A percentile compares a stretch with the other conserved stretches of the same genome.
Evolutionary conservation across 2,888 invertebrate species (phyloP).

Genomic region (Pseudococcus viburni): DNA sequence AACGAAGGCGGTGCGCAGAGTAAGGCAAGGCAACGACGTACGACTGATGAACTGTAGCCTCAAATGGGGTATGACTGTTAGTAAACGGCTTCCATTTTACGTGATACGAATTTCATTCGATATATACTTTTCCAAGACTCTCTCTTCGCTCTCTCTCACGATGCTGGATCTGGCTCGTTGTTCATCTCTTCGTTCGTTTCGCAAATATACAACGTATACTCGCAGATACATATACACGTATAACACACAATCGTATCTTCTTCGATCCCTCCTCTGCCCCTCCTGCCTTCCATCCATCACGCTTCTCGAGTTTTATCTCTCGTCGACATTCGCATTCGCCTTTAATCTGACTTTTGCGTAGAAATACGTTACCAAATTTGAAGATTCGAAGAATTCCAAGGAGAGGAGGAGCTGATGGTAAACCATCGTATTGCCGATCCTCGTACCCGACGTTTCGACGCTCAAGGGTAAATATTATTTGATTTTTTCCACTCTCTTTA

Average conservation of each 20-base stretch:
- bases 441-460: not conserved
- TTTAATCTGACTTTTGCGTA: slow-evolving; percentile 42
- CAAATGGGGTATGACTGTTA: slow-evolving; percentile 66
- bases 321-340: not conserved
- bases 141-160: not conserved
- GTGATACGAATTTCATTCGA: slow-evolving; percentile 64
- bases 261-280: not conserved
- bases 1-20: not conserved
- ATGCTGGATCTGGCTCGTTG: not conserved
- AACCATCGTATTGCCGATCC: not conserved
- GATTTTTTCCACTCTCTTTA: slow-evolving; percentile 5
- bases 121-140: slow-evolving; percentile 14
- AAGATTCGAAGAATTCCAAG: not conserved
- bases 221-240: not conserved
- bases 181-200: slow-evolving; percentile 2
- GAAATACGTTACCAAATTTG: not conserved
- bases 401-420: not conserved
- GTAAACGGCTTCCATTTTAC: slow-evolving; percentile 65
- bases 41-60: slow-evolving; percentile 65
- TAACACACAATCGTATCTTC: slow-evolving; percentile 17
- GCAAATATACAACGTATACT: not conserved
- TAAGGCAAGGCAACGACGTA: slow-evolving; percentile 6
- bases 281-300: not conserved
- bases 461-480: slow-evolving; percentile 17
- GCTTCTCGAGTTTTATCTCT: not conserved